Percentiles rank a stretch among this genome's conserved stretches.
phyloP scores from a whole-genome alignment of 53 echinoderm and acorn worm species.

The Luidia sarsii region DNA sequence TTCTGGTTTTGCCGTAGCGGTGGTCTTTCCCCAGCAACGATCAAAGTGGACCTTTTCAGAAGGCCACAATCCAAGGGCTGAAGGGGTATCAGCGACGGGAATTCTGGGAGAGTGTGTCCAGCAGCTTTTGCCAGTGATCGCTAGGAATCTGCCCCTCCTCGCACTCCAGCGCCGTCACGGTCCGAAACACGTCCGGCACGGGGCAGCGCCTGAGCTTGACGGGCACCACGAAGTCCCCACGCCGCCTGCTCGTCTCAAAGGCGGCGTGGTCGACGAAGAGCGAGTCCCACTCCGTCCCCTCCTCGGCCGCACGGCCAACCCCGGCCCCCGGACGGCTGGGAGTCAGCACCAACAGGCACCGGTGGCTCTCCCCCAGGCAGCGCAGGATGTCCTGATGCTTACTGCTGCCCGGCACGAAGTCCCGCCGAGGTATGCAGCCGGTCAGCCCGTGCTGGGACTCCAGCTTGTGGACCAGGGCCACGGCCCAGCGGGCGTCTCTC shows the following conservation, averaged over 20 bases:
- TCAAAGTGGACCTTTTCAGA: too few species aligned
- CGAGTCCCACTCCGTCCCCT: not conserved
- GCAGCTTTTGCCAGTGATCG: conserved; percentile 49
- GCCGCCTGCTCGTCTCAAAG: conserved; percentile 13
- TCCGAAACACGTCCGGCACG: conserved; percentile 1
- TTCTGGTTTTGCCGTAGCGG: too few species aligned
- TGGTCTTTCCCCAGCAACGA: too few species aligned
- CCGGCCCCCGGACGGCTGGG: too few species aligned
- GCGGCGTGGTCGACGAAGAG: conserved; percentile 27
- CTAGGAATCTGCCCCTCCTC: conserved; percentile 47
- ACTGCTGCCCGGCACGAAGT: conserved; percentile 58
- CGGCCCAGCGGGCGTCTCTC: conserved; percentile 66
- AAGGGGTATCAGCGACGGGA: too few species aligned
- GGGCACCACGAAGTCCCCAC: conserved; percentile 50
- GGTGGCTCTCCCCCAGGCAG: conserved; percentile 56
- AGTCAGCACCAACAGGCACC: conserved; percentile 64
- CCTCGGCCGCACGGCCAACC: conserved; percentile 8
- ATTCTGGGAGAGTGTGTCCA: conserved; percentile 3
- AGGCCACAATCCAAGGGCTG: too few species aligned
- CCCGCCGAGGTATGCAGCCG: conserved; percentile 67
- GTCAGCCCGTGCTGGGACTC: conserved; percentile 56
- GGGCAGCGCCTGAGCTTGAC: conserved; percentile 47
- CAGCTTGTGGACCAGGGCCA: conserved; percentile 70
- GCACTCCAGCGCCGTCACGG: conserved; percentile 36
- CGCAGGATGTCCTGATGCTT: conserved; percentile 1